phyloP scores from a whole-genome alignment of 2,888 invertebrate species.

The Chrysomela aeneicollis region DNA sequence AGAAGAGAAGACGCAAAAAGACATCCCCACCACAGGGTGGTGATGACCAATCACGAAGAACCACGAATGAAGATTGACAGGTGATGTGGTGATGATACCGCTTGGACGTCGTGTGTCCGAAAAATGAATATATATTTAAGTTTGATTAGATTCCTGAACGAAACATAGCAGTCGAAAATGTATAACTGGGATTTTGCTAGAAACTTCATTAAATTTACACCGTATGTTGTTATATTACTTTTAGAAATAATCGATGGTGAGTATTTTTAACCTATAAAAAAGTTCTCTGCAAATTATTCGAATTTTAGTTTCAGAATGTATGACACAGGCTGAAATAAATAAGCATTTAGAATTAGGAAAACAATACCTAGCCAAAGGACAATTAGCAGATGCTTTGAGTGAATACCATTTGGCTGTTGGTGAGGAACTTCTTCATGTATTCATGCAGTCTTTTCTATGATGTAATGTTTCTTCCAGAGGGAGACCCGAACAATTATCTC shows the following conservation, averaged over 20 bases:
- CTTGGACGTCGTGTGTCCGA: conserved; percentile 7
- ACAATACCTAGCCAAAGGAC: conserved; percentile 89
- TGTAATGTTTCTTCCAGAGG: conserved; percentile 71
- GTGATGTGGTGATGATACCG: conserved; percentile 17
- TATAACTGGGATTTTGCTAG: conserved; percentile 65
- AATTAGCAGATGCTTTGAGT: conserved; percentile 93
- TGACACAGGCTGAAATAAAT: conserved; percentile 81
- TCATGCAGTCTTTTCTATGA: background rate
- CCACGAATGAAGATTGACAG: conserved; percentile 24
- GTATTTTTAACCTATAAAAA: conserved; percentile 46
- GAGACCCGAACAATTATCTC: conserved; percentile 94
- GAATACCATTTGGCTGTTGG: conserved; percentile 99
- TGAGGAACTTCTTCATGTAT: conserved; percentile 59
- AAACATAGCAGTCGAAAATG: conserved; percentile 54
- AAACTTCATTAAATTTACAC: conserved; percentile 67
- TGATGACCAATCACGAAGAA: conserved; percentile 13
- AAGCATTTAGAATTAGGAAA: conserved; percentile 94
- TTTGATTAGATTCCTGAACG: conserved; percentile 16
- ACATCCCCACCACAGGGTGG: background rate
- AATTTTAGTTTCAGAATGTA: conserved; percentile 73
- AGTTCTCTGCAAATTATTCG: conserved; percentile 37
- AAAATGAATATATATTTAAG: conserved; percentile 28
- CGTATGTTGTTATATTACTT: conserved; percentile 72
- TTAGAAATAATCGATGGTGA: conserved; percentile 76
- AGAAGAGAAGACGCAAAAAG: too few species aligned